A percentile compares a stretch with the other conserved stretches of the same genome.
Evolutionary conservation across 2,888 invertebrate genomes (phyloP).

Genomic region (Dasypolia templi): DNA sequence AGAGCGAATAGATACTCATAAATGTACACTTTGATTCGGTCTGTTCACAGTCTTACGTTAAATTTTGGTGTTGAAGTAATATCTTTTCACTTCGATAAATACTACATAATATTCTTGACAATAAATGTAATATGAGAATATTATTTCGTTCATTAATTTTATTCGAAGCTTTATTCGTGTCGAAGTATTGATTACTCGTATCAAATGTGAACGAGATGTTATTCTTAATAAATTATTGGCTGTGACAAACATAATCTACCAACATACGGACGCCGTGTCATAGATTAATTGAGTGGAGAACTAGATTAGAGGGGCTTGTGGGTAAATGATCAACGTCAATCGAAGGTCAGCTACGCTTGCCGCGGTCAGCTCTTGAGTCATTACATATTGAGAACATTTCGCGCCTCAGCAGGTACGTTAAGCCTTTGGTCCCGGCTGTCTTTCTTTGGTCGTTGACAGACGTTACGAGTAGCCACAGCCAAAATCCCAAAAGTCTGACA

Average conservation of each 20-base stretch:
- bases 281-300: neutral
- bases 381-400: no score
- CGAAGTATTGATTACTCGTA: conserved; percentile 22
- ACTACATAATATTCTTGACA: conserved; percentile 8
- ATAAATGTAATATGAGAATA: conserved; percentile 10
- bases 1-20: no score
- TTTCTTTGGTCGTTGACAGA: no score
- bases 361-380: no score
- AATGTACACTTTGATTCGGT: neutral
- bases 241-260: neutral
- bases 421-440: no score
- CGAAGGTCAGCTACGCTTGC: no score
- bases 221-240: neutral
- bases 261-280: neutral
- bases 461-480: no score
- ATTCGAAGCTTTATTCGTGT: neutral
- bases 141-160: conserved; percentile 19
- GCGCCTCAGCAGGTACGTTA: no score
- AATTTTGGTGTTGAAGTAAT: neutral
- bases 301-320: neutral
- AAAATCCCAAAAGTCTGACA: no score
- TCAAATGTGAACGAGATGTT: conserved; percentile 4
- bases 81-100: conserved; percentile 21
- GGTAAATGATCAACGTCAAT: no score
- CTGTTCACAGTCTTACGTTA: neutral